Base-by-base conservation (phyloP, 2,888 invertebrate species). In the Neria commutata region DNA sequence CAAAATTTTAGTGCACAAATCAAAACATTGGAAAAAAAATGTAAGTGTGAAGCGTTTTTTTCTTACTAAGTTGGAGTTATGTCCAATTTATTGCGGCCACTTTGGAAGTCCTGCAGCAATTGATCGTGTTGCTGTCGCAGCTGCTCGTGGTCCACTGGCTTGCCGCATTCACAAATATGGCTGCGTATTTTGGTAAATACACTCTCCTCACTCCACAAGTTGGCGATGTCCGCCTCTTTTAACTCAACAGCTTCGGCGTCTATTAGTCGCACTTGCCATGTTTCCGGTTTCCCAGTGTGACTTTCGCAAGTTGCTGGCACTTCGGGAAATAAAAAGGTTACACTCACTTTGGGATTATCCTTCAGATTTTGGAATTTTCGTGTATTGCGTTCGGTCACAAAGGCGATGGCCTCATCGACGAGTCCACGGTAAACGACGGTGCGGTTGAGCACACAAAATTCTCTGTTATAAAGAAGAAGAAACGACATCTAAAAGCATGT, bases 361-460 rank as follows among this genome's bases (percentile, higher is more conserved):
- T 64, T 58, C 0, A 80, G 58, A 50, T 80, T 78, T 23, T 58
- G 34, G 54, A 69, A 80, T 61, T 81, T 81, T 11, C 72, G 71
- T 1, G 73, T 70, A 54, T 72, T 77, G 2, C 67, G 73, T 51
- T 79, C 78, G 1, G 80, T 79, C 0, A 77, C 70, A 53, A 78
- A 79, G 21, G 65, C 66, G 4, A 81, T 61, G n/a, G 72, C 62
- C 25, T 72, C 71, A 1, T 49, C 47, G 45, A 66, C 64, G 0
- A 79, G 62, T 0, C 80, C 80, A 0, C 80, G 74, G 58, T 71
- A 80, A 0, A 75, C 42, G 3, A 80, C 74, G 0, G 75, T 72
- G 0, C 80, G 80, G 57, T 79, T 79, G 2, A 80, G 66, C 2
- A 76, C 72, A 1, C 74, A 75, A 54, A 70, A 74, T 60, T 80